Evolutionary conservation across 2,888 invertebrate genomes (phyloP).

Genomic region (Cephonodes hylas): DNA sequence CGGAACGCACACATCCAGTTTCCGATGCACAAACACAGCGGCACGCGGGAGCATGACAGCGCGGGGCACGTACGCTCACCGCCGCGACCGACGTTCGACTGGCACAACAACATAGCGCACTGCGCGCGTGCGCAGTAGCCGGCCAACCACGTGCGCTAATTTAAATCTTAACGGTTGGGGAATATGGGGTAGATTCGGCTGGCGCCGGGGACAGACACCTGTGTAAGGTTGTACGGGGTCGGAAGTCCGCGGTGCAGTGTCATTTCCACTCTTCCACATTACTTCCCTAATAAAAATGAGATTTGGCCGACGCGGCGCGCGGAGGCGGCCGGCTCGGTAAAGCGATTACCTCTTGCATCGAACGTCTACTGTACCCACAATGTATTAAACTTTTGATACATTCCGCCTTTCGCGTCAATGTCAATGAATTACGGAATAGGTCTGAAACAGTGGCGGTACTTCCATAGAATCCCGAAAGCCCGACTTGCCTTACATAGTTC

Average conservation of each 20-base stretch:
- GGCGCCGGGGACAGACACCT: constrained; percentile 57
- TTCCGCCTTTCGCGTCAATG: neutral
- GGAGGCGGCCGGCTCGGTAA: constrained; percentile 29
- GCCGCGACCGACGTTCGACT: constrained; percentile 55
- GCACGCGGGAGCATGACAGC: constrained; percentile 4
- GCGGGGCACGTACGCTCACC: constrained; percentile 35
- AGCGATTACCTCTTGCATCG: constrained; percentile 43
- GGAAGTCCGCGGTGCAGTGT: constrained; percentile 78
- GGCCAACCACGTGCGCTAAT: constrained; percentile 24
- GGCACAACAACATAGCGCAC: constrained; percentile 32
- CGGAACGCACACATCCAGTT: neutral
- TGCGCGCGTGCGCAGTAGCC: constrained; percentile 41
- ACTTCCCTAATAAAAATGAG: constrained; percentile 75
- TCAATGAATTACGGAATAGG: too few relatives aligned
- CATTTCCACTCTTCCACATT: constrained; percentile 76
- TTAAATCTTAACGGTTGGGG: constrained; percentile 24
- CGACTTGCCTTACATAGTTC: too few relatives aligned
- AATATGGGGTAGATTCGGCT: constrained; percentile 33
- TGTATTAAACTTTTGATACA: neutral
- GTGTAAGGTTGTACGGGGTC: constrained; percentile 65
- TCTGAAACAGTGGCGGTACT: too few relatives aligned
- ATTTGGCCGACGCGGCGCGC: constrained; percentile 49
- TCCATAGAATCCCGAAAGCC: too few relatives aligned
- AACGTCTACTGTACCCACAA: constrained; percentile 22
- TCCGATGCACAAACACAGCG: constrained; percentile 9